Evolutionary conservation across 2,113 vertebrate species (phyloP).

Genomic region (Istiophorus platypterus): DNA sequence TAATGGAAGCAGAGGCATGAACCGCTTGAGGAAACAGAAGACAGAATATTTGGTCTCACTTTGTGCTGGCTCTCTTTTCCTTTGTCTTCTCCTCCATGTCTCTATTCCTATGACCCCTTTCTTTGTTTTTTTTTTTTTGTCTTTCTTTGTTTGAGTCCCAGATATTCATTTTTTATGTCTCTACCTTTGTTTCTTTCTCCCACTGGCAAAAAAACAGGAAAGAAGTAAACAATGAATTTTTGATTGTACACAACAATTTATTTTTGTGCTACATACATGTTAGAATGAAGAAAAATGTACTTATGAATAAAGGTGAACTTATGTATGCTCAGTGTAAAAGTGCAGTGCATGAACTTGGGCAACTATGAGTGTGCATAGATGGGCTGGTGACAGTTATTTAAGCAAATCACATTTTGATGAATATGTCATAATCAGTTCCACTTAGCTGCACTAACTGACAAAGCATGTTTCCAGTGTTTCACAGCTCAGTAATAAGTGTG

Average conservation of each 20-base stretch:
- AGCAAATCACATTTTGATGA: slow-evolving; percentile 53
- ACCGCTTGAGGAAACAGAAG: slow-evolving; percentile 72
- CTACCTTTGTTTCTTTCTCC: slow-evolving; percentile 9
- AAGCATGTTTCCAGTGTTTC: slow-evolving; percentile 56
- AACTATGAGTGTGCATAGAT: neutral
- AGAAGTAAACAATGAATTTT: slow-evolving; percentile 27
- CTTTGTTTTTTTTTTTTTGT: slow-evolving; percentile 23
- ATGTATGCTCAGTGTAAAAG: neutral
- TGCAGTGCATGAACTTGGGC: neutral
- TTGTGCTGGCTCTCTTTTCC: slow-evolving; percentile 48
- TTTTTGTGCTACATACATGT: slow-evolving; percentile 3
- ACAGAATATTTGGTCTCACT: slow-evolving; percentile 69
- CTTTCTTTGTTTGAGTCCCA: slow-evolving; percentile 23
- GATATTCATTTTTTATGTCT: slow-evolving; percentile 28
- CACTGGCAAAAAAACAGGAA: slow-evolving; percentile 8
- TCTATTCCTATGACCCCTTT: neutral
- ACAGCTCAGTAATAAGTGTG: slow-evolving; percentile 9
- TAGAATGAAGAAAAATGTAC: neutral
- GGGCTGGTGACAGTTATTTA: slow-evolving; percentile 23
- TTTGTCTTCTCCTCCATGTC: slow-evolving; percentile 48
- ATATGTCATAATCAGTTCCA: slow-evolving; percentile 63
- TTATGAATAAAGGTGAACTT: slow-evolving; percentile 22
- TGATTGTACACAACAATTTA: neutral
- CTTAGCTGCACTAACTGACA: slow-evolving; percentile 52
- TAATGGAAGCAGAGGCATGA: slow-evolving; percentile 74